Evolutionary conservation across 2,797 vertebrate species (phyloP).

Genomic region (Sebastes itinus): DNA sequence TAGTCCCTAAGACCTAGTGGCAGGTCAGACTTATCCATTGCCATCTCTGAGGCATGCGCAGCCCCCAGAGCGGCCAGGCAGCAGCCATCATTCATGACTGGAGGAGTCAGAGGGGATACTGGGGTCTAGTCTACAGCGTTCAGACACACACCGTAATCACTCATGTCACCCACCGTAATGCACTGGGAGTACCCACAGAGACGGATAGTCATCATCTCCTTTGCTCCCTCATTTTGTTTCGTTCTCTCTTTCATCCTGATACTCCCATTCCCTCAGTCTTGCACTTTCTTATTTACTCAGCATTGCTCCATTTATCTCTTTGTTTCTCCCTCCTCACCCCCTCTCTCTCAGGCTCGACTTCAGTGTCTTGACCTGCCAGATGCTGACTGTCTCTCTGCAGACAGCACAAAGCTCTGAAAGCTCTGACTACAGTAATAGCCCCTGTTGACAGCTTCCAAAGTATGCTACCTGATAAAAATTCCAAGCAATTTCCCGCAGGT

Average conservation of each 20-base stretch:
- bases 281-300: constrained; percentile 34
- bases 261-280: constrained; percentile 6
- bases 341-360: constrained; percentile 3
- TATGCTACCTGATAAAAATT: constrained; percentile 2
- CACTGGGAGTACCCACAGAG: constrained; percentile 54
- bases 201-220: constrained; percentile 60
- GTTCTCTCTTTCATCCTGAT: constrained; percentile 29
- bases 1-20: constrained; percentile 32
- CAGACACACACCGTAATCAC: constrained; percentile 60
- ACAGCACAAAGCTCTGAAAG: not conserved
- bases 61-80: constrained; percentile 32
- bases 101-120: constrained; percentile 44
- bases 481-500: constrained; percentile 7
- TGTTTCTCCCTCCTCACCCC: not conserved
- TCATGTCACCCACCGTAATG: constrained; percentile 57
- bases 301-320: constrained; percentile 42
- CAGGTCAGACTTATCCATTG: constrained; percentile 56
- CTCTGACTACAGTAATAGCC: not conserved
- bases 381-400: constrained; percentile 4
- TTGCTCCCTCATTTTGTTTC: constrained; percentile 41
- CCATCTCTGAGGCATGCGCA: constrained; percentile 23
- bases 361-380: constrained; percentile 21
- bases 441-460: constrained; percentile 13
- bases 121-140: constrained; percentile 50
- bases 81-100: constrained; percentile 60